Evolutionary conservation across 2,113 vertebrate genomes (phyloP).

Genomic region (Petroica traversi): DNA sequence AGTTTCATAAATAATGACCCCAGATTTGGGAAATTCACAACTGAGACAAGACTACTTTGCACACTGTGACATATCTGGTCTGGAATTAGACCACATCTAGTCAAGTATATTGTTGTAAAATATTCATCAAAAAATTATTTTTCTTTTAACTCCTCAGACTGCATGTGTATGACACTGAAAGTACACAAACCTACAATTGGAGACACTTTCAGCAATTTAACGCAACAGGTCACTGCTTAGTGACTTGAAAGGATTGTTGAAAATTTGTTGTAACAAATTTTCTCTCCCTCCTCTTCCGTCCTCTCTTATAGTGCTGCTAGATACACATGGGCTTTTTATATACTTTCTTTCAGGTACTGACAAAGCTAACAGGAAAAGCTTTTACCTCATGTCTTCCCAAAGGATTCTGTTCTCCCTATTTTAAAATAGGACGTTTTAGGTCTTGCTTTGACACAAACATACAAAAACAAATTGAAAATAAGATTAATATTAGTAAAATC

Average conservation of each 20-base stretch:
- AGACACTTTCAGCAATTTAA: not conserved
- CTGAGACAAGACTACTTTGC: not conserved
- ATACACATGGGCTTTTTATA: rapidly evolving
- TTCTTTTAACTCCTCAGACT: not conserved
- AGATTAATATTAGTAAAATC: not conserved
- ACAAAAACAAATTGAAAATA: not conserved
- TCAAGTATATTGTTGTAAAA: not conserved
- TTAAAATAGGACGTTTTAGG: not conserved
- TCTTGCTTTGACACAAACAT: not conserved
- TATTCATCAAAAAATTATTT: not conserved
- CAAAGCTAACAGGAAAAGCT: not conserved
- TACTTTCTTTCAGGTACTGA: not conserved
- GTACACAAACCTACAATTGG: not conserved
- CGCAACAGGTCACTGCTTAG: not conserved
- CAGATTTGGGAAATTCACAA: not conserved
- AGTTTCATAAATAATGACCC: not conserved
- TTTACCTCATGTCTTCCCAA: not conserved
- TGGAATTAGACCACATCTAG: not conserved
- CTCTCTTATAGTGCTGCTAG: not conserved
- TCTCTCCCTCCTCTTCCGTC: not conserved
- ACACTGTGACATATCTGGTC: not conserved
- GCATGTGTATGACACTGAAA: not conserved
- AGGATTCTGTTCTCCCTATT: not conserved
- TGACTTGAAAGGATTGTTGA: not conserved
- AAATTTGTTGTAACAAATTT: too few species aligned